A percentile compares a stretch with the other conserved stretches of the same genome.
phyloP scores from a whole-genome alignment of 2,888 invertebrate species.

The Pandemis cinnamomeana region DNA sequence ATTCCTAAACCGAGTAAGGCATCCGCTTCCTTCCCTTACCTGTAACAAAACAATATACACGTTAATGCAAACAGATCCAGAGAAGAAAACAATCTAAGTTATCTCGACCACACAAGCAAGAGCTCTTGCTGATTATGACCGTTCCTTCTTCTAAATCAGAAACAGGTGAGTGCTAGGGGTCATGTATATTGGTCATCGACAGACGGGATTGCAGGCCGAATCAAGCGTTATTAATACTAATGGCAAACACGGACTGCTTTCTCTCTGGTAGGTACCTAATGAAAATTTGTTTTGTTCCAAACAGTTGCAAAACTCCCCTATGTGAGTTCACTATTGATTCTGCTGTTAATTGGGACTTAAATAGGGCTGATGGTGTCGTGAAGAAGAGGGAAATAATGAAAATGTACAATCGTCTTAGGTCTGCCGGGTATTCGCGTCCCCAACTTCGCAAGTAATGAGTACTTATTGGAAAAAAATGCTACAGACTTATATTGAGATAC shows the following conservation, averaged over 20 bases:
- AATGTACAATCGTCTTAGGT: neutral
- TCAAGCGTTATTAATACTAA: constrained; percentile 56
- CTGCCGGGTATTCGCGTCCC: neutral
- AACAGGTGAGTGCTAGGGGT: constrained; percentile 44
- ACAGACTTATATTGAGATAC: neutral
- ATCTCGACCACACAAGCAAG: constrained; percentile 47
- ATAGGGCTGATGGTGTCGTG: neutral
- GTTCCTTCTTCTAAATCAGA: constrained; percentile 42
- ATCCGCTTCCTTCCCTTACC: constrained; percentile 63
- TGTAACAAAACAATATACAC: constrained; percentile 69
- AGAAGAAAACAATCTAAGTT: constrained; percentile 53
- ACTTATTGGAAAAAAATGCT: neutral
- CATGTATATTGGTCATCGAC: constrained; percentile 45
- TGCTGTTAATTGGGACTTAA: neutral
- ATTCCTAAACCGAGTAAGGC: constrained; percentile 22
- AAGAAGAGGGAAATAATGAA: neutral
- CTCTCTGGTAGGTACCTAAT: constrained; percentile 46
- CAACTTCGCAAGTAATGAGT: neutral
- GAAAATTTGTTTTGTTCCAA: constrained; percentile 50
- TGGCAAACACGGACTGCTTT: constrained; percentile 50
- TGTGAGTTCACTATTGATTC: constrained; percentile 15
- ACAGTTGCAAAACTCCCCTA: constrained; percentile 40
- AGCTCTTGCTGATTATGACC: constrained; percentile 45
- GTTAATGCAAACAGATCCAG: constrained; percentile 61
- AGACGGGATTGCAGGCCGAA: constrained; percentile 49